Percentiles rank a stretch among this genome's conserved stretches.
Evolutionary conservation across 92 coral and sea anemone species (phyloP).

Genomic region (Galaxea fascicularis): DNA sequence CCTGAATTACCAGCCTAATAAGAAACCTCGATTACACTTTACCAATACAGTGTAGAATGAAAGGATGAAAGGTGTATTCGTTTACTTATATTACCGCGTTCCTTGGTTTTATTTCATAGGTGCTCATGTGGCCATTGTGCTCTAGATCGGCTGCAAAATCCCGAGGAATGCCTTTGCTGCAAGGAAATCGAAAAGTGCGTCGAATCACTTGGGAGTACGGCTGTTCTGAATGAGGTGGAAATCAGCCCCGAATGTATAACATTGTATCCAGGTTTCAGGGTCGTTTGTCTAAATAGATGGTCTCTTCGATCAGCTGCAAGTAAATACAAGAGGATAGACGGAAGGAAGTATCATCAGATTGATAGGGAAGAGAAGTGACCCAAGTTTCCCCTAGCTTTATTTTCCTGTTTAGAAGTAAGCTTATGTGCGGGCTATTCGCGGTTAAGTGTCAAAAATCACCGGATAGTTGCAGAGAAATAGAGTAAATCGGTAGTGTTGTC

Average conservation of each 20-base stretch:
- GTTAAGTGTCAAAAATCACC: no score
- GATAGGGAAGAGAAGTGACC: neutral
- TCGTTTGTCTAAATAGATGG: neutral
- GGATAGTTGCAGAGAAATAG: no score
- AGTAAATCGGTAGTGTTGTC: no score
- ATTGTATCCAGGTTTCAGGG: neutral
- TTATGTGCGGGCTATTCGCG: no score
- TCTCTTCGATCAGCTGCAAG: no score
- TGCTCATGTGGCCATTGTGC: neutral
- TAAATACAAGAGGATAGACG: neutral
- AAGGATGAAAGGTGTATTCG: neutral
- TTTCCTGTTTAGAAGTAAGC: no score
- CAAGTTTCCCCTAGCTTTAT: neutral
- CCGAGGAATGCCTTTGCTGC: conserved; percentile 2
- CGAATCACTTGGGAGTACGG: neutral
- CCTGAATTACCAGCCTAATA: no score
- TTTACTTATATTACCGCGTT: neutral
- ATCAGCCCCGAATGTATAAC: neutral
- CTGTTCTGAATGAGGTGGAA: neutral
- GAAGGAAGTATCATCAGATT: neutral
- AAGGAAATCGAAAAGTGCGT: conserved; percentile 4
- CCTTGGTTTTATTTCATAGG: neutral
- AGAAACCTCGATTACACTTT: conserved; percentile 14
- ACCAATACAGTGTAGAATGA: neutral
- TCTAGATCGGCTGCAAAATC: neutral